These are phyloP conservation scores for Venusia cambrica DNA, from an alignment of 2,888 invertebrate species.

Conservation along the genomic window DNA sequence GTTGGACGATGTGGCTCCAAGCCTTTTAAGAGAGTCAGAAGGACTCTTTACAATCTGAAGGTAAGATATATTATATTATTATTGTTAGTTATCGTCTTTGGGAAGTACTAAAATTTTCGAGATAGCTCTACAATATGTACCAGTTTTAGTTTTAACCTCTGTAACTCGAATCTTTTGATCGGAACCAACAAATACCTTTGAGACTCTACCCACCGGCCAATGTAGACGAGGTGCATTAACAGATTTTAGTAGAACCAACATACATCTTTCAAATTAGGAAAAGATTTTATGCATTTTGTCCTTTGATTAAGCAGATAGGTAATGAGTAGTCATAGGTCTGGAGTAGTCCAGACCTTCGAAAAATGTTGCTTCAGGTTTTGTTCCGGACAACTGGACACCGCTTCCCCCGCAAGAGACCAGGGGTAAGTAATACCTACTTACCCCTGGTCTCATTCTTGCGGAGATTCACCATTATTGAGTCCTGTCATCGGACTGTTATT, in stretches of 20 bases:
- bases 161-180: not conserved
- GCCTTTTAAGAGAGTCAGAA: too few relatives aligned
- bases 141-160: not conserved
- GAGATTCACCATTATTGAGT: too few relatives aligned
- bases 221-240: not conserved
- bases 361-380: conserved; percentile 2
- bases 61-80: too few relatives aligned
- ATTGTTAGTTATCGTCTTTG: not conserved
- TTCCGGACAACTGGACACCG: not conserved
- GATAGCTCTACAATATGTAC: not conserved
- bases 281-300: conserved; percentile 1
- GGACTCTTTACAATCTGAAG: too few relatives aligned
- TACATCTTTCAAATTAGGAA: conserved; percentile 1
- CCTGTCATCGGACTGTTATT: not conserved
- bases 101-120: not conserved
- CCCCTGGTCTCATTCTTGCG: too few relatives aligned
- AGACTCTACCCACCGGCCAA: conserved; percentile 1
- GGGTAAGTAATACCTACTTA: not conserved
- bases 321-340: conserved; percentile 67
- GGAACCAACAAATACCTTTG: conserved; percentile 1
- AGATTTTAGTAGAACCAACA: conserved; percentile 1
- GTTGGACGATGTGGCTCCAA: too few relatives aligned
- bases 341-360: conserved; percentile 1
- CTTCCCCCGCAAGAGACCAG: not conserved
- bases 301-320: conserved; percentile 2